A percentile compares a stretch with the other conserved stretches of the same genome.
Evolutionary conservation across 1,140 invertebrate species (phyloP).

Genomic region (Solenopsis invicta): DNA sequence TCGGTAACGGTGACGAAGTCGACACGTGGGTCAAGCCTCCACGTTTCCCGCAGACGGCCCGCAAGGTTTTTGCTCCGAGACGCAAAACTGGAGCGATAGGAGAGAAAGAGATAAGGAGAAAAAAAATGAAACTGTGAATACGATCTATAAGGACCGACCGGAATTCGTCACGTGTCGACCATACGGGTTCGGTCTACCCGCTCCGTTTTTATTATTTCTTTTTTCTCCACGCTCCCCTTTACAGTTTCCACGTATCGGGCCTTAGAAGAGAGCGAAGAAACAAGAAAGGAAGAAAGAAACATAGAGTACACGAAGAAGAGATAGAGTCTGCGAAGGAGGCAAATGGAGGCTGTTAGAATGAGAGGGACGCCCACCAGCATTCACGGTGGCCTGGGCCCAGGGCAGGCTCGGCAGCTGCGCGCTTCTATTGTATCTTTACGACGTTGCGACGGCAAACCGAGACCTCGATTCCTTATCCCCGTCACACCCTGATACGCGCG

Average conservation of each 20-base stretch:
- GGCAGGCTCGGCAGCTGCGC: slow-evolving; percentile 39
- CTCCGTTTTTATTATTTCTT: slow-evolving; percentile 5
- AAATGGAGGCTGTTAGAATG: slow-evolving; percentile 16
- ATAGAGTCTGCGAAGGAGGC: slow-evolving; percentile 15
- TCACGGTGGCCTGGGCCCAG: slow-evolving; percentile 51
- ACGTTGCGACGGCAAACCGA: slow-evolving; percentile 53
- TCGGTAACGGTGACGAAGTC: slow-evolving; percentile 25
- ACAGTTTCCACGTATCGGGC: slow-evolving; percentile 38
- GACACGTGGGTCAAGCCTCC: slow-evolving; percentile 46
- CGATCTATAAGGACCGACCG: slow-evolving; percentile 26
- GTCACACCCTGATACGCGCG: slow-evolving; percentile 3
- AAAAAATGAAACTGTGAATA: background rate
- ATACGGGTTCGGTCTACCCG: slow-evolving; percentile 22
- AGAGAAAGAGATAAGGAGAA: background rate
- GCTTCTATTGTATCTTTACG: slow-evolving; percentile 61
- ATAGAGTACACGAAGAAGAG: background rate
- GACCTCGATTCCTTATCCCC: slow-evolving; percentile 22
- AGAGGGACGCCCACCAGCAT: slow-evolving; percentile 47
- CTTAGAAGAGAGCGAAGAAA: slow-evolving; percentile 18
- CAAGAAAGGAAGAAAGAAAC: background rate
- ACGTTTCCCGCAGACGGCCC: slow-evolving; percentile 34
- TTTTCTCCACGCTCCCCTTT: background rate
- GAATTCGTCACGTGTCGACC: slow-evolving; percentile 59
- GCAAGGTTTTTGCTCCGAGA: slow-evolving; percentile 30
- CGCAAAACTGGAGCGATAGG: slow-evolving; percentile 11